Conservation (phyloP, 1,140 invertebrate genomes). For the Nautilus pompilius region DNA sequence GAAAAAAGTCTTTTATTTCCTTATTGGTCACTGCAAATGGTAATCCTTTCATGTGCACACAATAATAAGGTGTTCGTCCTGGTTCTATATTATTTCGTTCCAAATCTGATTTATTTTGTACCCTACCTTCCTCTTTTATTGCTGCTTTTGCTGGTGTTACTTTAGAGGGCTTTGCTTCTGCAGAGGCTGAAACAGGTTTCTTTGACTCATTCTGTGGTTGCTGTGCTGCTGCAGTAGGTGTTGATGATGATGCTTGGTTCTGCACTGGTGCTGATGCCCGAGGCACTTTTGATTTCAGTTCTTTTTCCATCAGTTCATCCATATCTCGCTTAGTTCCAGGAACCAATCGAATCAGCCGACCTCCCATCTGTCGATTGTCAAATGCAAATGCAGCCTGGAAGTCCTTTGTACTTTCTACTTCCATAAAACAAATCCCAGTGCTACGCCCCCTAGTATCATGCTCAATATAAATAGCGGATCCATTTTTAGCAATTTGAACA, state of each 20-base stretch:
- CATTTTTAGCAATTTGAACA: slow-evolving; percentile 24
- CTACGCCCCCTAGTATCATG: slow-evolving; percentile 60
- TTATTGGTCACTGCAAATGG: slow-evolving; percentile 4
- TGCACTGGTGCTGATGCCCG: no score
- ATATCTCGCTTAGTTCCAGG: slow-evolving; percentile 20
- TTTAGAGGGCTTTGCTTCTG: background rate
- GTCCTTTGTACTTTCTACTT: slow-evolving; percentile 70
- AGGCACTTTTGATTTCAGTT: no score
- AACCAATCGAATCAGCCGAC: slow-evolving; percentile 35
- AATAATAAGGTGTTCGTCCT: background rate
- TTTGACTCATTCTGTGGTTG: no score
- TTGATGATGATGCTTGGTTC: no score
- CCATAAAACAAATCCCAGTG: slow-evolving; percentile 66
- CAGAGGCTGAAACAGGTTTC: no score
- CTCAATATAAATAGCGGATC: slow-evolving; percentile 66
- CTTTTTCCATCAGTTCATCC: background rate
- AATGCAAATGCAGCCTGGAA: slow-evolving; percentile 39
- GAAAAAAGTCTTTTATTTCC: slow-evolving; percentile 11
- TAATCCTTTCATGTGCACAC: slow-evolving; percentile 9
- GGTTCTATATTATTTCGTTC: no score
- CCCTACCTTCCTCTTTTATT: background rate
- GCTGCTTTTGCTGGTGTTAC: background rate
- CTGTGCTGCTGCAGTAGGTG: no score
- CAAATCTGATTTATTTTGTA: background rate
- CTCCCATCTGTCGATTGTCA: slow-evolving; percentile 37